Conservation (phyloP, 2,113 vertebrate genomes). For the Oophaga pumilio region DNA sequence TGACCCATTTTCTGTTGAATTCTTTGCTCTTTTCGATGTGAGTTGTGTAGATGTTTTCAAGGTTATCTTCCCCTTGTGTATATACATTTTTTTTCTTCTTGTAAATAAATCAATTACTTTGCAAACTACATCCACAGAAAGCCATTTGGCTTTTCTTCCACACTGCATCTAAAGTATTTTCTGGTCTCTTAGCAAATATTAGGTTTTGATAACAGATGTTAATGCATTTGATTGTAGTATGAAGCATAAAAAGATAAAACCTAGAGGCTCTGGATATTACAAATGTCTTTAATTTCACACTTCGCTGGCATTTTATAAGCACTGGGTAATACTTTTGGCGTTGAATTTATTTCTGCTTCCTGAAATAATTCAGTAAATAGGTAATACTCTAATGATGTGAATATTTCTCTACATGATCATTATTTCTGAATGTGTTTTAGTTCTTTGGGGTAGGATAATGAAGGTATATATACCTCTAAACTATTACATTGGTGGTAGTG, state of each 20-base stretch:
- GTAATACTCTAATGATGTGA: background rate
- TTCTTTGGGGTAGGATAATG: no score
- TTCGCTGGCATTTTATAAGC: slow-evolving; percentile 61
- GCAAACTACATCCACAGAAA: slow-evolving; percentile 61
- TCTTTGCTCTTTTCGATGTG: background rate
- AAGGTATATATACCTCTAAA: no score
- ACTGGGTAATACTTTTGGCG: slow-evolving; percentile 63
- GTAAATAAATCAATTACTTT: slow-evolving; percentile 62
- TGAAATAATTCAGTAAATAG: slow-evolving; percentile 55
- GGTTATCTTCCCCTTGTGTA: slow-evolving; percentile 58
- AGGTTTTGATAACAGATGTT: slow-evolving; percentile 66
- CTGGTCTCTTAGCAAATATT: slow-evolving; percentile 63
- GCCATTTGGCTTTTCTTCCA: slow-evolving; percentile 63
- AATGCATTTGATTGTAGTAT: slow-evolving; percentile 64
- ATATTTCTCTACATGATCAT: background rate
- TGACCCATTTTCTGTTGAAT: background rate
- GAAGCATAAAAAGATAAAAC: slow-evolving; percentile 69
- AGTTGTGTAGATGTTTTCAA: slow-evolving; percentile 57
- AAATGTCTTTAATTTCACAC: slow-evolving; percentile 70
- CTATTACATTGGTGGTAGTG: no score
- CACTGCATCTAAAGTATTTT: slow-evolving; percentile 65
- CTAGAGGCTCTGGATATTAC: slow-evolving; percentile 61
- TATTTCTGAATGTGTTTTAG: no score
- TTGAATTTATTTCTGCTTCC: slow-evolving; percentile 66
- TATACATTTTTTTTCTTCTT: slow-evolving; percentile 62